Percentiles rank a stretch among this genome's conserved stretches.
phyloP scores from a whole-genome alignment of 2,888 invertebrate genomes.

The Lasius platythorax region DNA sequence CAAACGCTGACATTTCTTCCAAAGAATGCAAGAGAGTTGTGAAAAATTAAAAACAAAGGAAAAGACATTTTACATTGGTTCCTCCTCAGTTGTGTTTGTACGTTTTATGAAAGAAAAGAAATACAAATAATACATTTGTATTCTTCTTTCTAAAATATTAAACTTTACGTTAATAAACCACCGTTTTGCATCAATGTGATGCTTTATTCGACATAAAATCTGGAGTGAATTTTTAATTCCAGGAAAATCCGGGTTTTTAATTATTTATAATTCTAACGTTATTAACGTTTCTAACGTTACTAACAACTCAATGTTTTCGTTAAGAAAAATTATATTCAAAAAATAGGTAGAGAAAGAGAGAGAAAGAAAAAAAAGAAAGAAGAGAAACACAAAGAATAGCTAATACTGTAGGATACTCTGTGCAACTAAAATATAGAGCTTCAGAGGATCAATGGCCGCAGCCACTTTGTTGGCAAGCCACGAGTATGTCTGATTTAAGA shows the following conservation, averaged over 20 bases:
- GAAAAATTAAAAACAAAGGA: not conserved
- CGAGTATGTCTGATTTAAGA: constrained; percentile 5
- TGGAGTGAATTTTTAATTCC: not conserved
- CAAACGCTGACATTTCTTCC: constrained; percentile 9
- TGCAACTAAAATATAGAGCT: constrained; percentile 3
- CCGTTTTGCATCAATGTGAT: not conserved
- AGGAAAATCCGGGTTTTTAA: not conserved
- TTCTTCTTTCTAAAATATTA: not conserved
- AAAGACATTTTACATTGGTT: not conserved
- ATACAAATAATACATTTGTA: not conserved
- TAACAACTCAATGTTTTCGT: not conserved
- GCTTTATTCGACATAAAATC: not conserved
- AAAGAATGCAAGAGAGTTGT: not conserved
- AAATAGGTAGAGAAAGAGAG: not conserved
- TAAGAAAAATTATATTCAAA: not conserved
- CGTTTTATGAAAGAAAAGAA: not conserved
- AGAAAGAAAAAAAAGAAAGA: not conserved
- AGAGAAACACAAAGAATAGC: not conserved
- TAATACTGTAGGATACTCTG: not conserved
- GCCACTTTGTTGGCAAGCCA: constrained; percentile 4
- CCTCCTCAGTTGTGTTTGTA: not conserved
- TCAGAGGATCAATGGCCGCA: not conserved
- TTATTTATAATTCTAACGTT: constrained; percentile 2
- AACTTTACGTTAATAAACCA: not conserved
- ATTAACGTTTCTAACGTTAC: not conserved